These are phyloP conservation scores for Drosophila takahashii DNA, from an alignment of 1,140 invertebrate genomes.

Conservation along the genomic window DNA sequence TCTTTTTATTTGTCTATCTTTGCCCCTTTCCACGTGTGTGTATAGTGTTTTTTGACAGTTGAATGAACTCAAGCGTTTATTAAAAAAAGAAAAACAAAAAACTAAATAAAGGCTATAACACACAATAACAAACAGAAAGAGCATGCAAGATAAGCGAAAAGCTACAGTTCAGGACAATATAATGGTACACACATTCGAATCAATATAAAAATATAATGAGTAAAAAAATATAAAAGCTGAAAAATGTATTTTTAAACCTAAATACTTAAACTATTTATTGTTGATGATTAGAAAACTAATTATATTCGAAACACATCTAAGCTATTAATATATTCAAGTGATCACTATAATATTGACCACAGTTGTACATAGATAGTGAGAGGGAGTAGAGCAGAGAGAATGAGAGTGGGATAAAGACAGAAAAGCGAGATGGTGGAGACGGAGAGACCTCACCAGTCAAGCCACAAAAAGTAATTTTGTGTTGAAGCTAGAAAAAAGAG, in stretches of 20 bases:
- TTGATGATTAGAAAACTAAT: too few relatives aligned
- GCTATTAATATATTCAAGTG: not conserved
- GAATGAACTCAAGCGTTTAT: slow-evolving; percentile 60
- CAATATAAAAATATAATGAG: not conserved
- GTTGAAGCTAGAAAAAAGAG: slow-evolving; percentile 48
- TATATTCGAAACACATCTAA: too few relatives aligned
- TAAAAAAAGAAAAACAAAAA: slow-evolving; percentile 37
- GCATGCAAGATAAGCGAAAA: slow-evolving; percentile 43
- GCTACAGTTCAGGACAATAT: slow-evolving; percentile 2
- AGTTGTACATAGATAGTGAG: slow-evolving; percentile 33
- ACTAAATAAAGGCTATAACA: slow-evolving; percentile 45
- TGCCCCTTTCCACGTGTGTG: slow-evolving; percentile 39
- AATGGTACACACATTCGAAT: not conserved
- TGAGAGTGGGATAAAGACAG: slow-evolving; percentile 8
- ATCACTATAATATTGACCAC: slow-evolving; percentile 10
- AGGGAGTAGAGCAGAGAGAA: slow-evolving; percentile 31
- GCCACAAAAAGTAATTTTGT: slow-evolving; percentile 67
- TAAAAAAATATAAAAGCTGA: not conserved
- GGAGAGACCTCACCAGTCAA: slow-evolving; percentile 40
- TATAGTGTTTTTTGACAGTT: slow-evolving; percentile 64
- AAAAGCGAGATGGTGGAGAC: not conserved
- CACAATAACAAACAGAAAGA: slow-evolving; percentile 33
- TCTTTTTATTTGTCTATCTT: slow-evolving; percentile 28
- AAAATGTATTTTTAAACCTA: too few relatives aligned
- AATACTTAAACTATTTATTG: too few relatives aligned